Percentiles rank a stretch among this genome's conserved stretches.
Conservation (phyloP, 2,888 invertebrate species). For the Lasioglossum villosulum region DNA sequence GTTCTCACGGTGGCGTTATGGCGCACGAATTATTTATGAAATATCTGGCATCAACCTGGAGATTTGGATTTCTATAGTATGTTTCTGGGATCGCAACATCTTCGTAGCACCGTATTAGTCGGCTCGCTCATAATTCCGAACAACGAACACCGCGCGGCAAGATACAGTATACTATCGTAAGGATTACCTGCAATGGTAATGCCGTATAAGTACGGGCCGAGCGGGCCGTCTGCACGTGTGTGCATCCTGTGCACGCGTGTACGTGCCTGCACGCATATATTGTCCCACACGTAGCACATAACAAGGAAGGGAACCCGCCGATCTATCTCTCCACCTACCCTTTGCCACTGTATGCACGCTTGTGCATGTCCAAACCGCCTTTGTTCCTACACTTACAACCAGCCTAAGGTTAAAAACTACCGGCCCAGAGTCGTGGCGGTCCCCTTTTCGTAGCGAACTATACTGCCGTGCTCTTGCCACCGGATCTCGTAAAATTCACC, state of each 20-base stretch:
- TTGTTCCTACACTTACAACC: conserved; percentile 71
- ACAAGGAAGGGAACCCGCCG: conserved; percentile 64
- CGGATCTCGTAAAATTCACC: not conserved
- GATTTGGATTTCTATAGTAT: conserved; percentile 44
- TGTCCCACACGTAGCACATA: conserved; percentile 49
- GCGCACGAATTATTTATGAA: conserved; percentile 54
- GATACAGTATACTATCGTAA: conserved; percentile 59
- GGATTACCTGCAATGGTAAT: conserved; percentile 65
- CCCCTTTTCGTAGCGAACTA: conserved; percentile 47
- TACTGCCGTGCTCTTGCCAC: conserved; percentile 1
- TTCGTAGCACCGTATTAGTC: conserved; percentile 65
- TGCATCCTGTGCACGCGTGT: conserved; percentile 22
- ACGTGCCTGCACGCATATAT: conserved; percentile 34
- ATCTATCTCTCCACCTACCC: conserved; percentile 51
- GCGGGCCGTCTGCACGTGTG: conserved; percentile 27
- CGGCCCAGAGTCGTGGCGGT: conserved; percentile 35
- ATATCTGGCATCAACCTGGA: conserved; percentile 41
- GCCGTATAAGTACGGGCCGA: conserved; percentile 58
- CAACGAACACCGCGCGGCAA: conserved; percentile 46
- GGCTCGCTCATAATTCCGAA: conserved; percentile 47
- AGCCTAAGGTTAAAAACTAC: conserved; percentile 53
- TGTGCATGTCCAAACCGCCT: conserved; percentile 67
- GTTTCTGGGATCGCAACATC: conserved; percentile 47
- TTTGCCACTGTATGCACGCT: conserved; percentile 45
- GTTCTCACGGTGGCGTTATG: conserved; percentile 51